Conservation (phyloP, 53 echinoderm and acorn worm genomes). For the Holothuria leucospilota region DNA sequence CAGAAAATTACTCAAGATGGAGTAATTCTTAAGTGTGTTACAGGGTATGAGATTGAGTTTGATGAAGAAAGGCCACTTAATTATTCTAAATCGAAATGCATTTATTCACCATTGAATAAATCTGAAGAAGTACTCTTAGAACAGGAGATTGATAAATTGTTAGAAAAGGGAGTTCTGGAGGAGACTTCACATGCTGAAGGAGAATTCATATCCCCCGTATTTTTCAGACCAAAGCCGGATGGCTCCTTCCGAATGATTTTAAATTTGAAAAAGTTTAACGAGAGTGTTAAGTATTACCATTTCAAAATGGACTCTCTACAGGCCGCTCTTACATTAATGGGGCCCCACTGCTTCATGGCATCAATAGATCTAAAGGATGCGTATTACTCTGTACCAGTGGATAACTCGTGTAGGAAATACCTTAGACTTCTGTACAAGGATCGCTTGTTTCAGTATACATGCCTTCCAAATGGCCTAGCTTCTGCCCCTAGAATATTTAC, state of each 20-base stretch:
- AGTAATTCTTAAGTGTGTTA: not conserved
- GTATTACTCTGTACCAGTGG: too few relatives aligned
- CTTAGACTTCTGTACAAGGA: conserved; percentile 15
- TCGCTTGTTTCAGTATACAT: too few relatives aligned
- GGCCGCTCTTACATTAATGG: not conserved
- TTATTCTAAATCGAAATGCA: not conserved
- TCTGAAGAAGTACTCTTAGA: conserved; percentile 9
- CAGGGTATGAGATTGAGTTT: conserved; percentile 20
- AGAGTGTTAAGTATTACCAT: too few relatives aligned
- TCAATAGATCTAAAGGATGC: too few relatives aligned
- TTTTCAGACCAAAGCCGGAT: too few relatives aligned
- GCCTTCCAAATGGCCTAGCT: too few relatives aligned
- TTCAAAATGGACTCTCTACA: too few relatives aligned
- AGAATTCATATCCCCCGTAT: too few relatives aligned
- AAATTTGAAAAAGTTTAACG: conserved; percentile 41
- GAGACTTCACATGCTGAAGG: conserved; percentile 36
- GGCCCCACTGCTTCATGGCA: not conserved
- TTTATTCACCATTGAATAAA: conserved; percentile 4
- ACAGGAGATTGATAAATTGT: conserved; percentile 29
- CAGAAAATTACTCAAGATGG: conserved; percentile 25
- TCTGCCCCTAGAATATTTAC: too few relatives aligned
- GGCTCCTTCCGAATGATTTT: too few relatives aligned
- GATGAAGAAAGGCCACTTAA: too few relatives aligned
- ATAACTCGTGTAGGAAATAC: conserved; percentile 15
- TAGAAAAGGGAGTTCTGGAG: conserved; percentile 11